These are phyloP conservation scores for Martes martes DNA, from an alignment of 2,113 vertebrate species.

Conservation along the genomic window DNA sequence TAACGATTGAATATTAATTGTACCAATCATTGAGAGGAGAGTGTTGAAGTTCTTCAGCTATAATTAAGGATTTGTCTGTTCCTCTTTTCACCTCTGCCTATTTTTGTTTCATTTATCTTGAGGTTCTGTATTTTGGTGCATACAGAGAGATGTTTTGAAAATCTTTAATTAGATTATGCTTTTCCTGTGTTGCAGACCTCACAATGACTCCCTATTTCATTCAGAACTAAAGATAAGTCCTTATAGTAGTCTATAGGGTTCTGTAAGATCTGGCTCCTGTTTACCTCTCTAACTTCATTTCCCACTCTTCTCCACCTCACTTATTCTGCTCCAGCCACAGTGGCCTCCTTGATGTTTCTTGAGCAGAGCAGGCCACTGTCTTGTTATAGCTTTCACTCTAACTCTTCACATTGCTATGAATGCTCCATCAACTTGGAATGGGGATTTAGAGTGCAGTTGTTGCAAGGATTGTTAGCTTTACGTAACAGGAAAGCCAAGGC, in stretches of 20 bases:
- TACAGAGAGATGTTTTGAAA: background rate
- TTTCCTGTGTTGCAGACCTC: background rate
- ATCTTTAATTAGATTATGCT: background rate
- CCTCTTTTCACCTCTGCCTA: background rate
- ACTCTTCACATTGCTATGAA: background rate
- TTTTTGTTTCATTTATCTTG: background rate
- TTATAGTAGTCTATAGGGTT: background rate
- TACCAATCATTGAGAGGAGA: background rate
- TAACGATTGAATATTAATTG: background rate
- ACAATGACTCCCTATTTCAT: background rate
- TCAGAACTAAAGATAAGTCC: background rate
- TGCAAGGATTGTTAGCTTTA: background rate
- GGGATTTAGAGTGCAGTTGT: background rate
- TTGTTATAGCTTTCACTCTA: background rate
- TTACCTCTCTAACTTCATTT: background rate
- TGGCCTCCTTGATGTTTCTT: background rate
- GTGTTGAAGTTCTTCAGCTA: background rate
- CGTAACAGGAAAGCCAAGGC: background rate
- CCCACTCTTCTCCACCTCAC: background rate
- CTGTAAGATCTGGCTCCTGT: background rate
- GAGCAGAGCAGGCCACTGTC: background rate
- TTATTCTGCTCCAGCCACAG: background rate
- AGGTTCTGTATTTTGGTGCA: slow-evolving; percentile 23
- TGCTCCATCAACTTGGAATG: background rate
- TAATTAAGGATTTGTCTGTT: background rate